These are phyloP conservation scores for Crotalus tigris DNA, from an alignment of 2,113 vertebrate genomes.

Conservation along the genomic window DNA sequence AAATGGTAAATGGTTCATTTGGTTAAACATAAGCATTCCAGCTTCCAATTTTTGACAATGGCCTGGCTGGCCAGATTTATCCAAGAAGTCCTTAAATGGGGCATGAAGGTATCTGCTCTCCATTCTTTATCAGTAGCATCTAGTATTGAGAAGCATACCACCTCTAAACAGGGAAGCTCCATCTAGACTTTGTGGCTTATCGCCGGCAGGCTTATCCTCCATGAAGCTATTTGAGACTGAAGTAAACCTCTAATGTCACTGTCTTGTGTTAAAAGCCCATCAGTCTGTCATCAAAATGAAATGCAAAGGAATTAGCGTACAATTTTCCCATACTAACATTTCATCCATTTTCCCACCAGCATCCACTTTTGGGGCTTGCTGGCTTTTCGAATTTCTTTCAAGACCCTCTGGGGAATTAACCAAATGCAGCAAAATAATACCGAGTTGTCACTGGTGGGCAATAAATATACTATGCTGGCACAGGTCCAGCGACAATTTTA, in stretches of 20 bases:
- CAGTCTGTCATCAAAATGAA: background rate
- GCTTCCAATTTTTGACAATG: background rate
- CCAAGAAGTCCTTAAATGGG: background rate
- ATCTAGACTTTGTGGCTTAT: background rate
- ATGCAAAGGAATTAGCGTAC: background rate
- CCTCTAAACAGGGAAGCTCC: background rate
- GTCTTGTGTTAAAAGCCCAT: background rate
- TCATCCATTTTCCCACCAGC: background rate
- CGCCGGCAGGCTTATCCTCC: too few species aligned
- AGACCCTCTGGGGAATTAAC: background rate
- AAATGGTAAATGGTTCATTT: background rate
- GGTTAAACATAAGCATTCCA: background rate
- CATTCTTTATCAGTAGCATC: background rate
- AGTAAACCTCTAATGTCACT: background rate
- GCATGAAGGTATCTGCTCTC: background rate
- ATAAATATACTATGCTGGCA: background rate
- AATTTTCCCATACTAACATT: constrained; percentile 9
- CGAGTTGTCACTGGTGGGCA: background rate
- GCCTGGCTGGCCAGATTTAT: background rate
- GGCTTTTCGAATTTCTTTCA: background rate
- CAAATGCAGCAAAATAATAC: background rate
- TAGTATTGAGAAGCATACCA: background rate
- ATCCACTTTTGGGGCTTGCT: background rate
- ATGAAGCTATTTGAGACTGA: background rate
- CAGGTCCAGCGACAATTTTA: background rate